phyloP scores from a whole-genome alignment of 2,888 invertebrate genomes.

The Drosophila peninsularis region DNA sequence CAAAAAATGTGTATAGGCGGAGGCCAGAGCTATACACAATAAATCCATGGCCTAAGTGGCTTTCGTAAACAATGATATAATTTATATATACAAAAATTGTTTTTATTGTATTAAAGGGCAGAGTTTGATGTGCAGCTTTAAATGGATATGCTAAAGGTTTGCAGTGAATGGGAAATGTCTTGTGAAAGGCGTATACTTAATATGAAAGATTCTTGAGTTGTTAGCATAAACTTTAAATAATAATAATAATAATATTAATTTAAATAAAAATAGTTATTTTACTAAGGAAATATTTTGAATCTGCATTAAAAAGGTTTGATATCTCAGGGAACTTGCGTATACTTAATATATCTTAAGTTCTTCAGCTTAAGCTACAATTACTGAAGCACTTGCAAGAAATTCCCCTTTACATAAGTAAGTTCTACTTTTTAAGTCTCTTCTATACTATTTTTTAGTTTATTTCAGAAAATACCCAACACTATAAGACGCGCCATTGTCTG shows the following conservation, averaged over 20 bases:
- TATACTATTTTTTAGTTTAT: no score
- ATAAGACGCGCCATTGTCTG: background rate
- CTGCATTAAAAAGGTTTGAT: background rate
- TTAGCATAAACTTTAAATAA: background rate
- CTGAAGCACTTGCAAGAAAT: background rate
- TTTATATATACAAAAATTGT: conserved; percentile 5
- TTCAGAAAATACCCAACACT: background rate
- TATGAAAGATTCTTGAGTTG: background rate
- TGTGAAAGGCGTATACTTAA: background rate
- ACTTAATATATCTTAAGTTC: no score
- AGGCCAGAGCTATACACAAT: conserved; percentile 17
- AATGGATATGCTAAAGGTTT: background rate
- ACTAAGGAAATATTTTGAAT: no score
- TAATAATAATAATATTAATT: background rate
- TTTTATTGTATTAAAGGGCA: background rate
- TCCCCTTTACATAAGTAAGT: background rate
- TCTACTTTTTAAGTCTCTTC: no score
- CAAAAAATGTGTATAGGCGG: conserved; percentile 8
- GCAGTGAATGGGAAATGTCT: background rate
- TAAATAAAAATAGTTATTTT: no score
- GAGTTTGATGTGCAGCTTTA: background rate
- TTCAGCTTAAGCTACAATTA: background rate
- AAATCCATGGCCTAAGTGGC: conserved; percentile 47
- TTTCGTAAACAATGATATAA: conserved; percentile 30
- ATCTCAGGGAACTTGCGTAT: no score